Evolutionary conservation across 2,888 invertebrate genomes (phyloP), one percentile per base, ranked within the genome.

Genomic region (Sepiola atlantica): DNA sequence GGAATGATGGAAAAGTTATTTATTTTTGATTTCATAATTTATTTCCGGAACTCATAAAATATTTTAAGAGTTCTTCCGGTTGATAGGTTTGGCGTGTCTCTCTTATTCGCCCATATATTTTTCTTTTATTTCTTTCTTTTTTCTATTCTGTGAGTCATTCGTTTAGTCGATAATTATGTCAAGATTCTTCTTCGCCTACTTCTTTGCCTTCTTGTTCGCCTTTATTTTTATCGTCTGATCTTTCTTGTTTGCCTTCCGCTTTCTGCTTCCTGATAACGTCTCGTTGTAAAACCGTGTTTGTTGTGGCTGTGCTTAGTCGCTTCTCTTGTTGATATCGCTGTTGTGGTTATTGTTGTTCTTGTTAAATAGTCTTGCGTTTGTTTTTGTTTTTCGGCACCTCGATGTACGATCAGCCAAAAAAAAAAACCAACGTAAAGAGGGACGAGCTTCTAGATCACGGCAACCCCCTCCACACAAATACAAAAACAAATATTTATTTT

Each of bases 21-120:
- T 77, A 77, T 77, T 77, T 45, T 77, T 77, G 77, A 77, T 77
- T 77, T n/a, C 14, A 18, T 77, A 12, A 77, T 77, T 77, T 77
- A 77, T n/a, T 77, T 77, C 77, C 77, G 77, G 77, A 77, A 77
- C 77, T 32, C n/a, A 77, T 77, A 18, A 77, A 77, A 77, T 77
- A 77, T 77, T 32, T 77, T 77, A 77, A 77, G 77, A n/a, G 77
- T 77, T 32, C 77, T 77, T 77, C 77, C 77, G 77, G 77, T 77
- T 77, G 77, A 77, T 77, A 3, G n/a, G n/a, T n/a, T 77, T 77
- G 77, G 10, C 16, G 77, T 77, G 28, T n/a, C 77, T 77, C 77
- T 77, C 0, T 18, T 28, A 12, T 77, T n/a, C n/a, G n/a, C n/a
- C 14, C 16, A n/a, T n/a, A n/a, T n/a, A 12, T 24, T 61, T 24